Conservation (phyloP, 2,113 vertebrate species). For the Solea solea region DNA sequence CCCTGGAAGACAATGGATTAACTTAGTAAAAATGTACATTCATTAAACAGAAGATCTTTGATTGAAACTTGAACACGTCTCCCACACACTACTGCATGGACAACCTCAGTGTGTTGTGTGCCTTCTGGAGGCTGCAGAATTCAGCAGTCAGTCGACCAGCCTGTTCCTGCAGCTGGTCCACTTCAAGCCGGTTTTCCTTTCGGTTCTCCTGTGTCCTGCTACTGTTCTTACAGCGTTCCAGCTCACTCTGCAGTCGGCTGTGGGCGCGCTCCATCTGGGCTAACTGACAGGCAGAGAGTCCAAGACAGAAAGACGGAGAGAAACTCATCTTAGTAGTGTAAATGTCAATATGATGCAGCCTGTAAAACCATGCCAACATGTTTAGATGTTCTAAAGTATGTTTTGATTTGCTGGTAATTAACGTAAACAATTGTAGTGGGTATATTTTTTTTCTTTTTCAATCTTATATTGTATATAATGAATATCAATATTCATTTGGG, state of each 20-base stretch:
- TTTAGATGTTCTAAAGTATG: not conserved
- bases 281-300: constrained; percentile 61
- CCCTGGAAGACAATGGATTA: constrained; percentile 57
- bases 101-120: constrained; percentile 81
- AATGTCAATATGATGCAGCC: not conserved
- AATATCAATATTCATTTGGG: not conserved
- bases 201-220: constrained; percentile 57
- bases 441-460: not conserved
- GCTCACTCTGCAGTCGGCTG: constrained; percentile 68
- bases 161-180: constrained; percentile 75
- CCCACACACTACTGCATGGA: constrained; percentile 8
- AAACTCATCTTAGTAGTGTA: not conserved
- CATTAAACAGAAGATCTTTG: not conserved
- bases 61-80: not conserved
- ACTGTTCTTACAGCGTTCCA: constrained; percentile 56
- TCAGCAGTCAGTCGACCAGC: constrained; percentile 72
- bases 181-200: constrained; percentile 62
- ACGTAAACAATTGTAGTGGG: not conserved
- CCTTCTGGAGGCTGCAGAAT: constrained; percentile 75
- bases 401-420: not conserved
- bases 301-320: not conserved
- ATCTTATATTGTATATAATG: not conserved
- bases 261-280: constrained; percentile 79
- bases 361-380: not conserved
- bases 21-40: not conserved